Base-by-base conservation (phyloP, 2,888 invertebrate species). In the Hydroisotoma schaefferi region DNA sequence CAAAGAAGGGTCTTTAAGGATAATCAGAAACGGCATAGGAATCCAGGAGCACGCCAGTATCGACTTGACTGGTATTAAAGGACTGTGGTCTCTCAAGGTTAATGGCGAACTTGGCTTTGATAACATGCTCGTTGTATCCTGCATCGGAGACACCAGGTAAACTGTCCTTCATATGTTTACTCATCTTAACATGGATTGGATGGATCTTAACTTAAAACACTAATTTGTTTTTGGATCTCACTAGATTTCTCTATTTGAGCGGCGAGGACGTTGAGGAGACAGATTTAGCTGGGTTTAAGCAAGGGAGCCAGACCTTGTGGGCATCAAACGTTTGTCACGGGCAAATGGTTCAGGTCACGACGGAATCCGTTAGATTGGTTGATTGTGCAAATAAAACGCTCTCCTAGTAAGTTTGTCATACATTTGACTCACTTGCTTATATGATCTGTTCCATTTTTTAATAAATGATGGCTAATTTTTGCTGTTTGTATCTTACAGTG, bases 231-330 rank as follows among this genome's bases (percentile, higher is more conserved):
- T n/a, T n/a, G n/a, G n/a, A n/a, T 22, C 47, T 10, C 25, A 56
- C 2, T 20, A 58, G 72, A 55, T 70, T 72, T 59, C 57, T 72
- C 18, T 71, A 71, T 67, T 77, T 98, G 44, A 90, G 85, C 70
- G 95, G 94, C 0, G 98, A 98, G 76, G 98, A 98, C 78, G 94
- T 98, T 0, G 98, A 99, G 77, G 98, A 99, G 78, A 94, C 94
- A 0, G 94, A 95, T 74, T 87, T 95, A 69, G 82, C 86, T 56
- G 97, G 97, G 0, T 94, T 98, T 76, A 84, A 91, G 26, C 86
- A 90, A 2, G 91, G 93, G 74, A 86, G 91, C 71, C 95, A 97
- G 77, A 95, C 98, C 0, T 91, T 97, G 75, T 92, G 85, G 75
- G 94, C 95, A 61, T 90, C 92, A 1, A 97, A 97, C 77, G 94